Evolutionary conservation across 2,797 vertebrate species (phyloP).

Genomic region (Pipistrellus kuhlii): DNA sequence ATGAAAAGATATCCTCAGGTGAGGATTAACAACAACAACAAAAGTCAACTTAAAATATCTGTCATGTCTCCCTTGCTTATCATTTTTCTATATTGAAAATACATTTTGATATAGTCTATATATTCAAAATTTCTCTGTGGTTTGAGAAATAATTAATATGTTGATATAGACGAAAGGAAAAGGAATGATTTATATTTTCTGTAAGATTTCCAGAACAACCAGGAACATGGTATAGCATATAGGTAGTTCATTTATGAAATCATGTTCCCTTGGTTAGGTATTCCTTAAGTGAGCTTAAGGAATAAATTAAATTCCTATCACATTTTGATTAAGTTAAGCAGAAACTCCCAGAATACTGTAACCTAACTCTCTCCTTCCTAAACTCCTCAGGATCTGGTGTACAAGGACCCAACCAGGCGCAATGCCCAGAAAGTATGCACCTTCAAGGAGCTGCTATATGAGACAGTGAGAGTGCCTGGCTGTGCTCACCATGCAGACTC

Average conservation of each 20-base stretch:
- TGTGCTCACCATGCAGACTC: constrained; percentile 88
- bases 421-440: constrained; percentile 90
- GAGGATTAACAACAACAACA: neutral
- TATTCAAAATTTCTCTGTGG: constrained; percentile 1
- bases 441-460: constrained; percentile 91
- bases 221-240: neutral
- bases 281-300: neutral
- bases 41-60: constrained; percentile 48
- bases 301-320: neutral
- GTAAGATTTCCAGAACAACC: constrained; percentile 3
- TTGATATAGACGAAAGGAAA: neutral
- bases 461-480: constrained; percentile 90
- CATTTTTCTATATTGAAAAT: constrained; percentile 30
- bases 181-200: constrained; percentile 12
- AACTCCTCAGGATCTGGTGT: constrained; percentile 90
- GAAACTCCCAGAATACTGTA: neutral
- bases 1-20: too few species aligned
- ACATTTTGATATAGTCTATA: neutral
- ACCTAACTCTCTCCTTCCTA: constrained; percentile 51
- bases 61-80: neutral
- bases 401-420: constrained; percentile 85
- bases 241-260: neutral
- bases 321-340: constrained; percentile 15
- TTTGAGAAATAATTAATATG: constrained; percentile 25
- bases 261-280: neutral